Evolutionary conservation across 2,888 invertebrate genomes (phyloP), one percentile per base, ranked within the genome.

Genomic region (Dastarcus helophoroides): DNA sequence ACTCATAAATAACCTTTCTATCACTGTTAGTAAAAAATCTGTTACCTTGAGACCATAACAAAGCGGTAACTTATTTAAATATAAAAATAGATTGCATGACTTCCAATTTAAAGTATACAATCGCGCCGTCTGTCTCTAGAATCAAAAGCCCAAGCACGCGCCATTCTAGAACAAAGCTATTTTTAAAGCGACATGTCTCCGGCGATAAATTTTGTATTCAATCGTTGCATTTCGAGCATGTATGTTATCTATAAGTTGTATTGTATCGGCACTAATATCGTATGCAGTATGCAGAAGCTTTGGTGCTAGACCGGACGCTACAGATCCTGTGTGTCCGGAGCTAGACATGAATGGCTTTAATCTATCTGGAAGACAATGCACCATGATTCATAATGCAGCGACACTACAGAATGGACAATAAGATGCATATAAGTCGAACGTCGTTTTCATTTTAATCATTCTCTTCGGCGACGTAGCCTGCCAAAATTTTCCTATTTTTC

Each of bases 251-350:
- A 23, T 23, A 23, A 22, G 9, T 31, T 19, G 26, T 28, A 26
- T 11, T 22, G 33, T 23, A 27, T 19, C n/a, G 11, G 14, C 16
- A 26, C 31, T 35, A 12, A 35, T 31, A 31, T 23, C 29, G 35
- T 35, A 35, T 35, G 35, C 35, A 35, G 14, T 12, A 19, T 16
- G 29, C n/a, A n/a, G n/a, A n/a, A n/a, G n/a, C n/a, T n/a, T 6
- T 29, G n/a, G 19, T 19, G 22, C 17, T 32, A 14, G 29, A 30
- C 36, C 36, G 36, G 36, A 36, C 33, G 33, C 36, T 33, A 36
- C 36, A 36, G 36, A 36, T 36, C 32, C 36, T 35, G 31, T 32
- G 32, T 32, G 32, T 31, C 35, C 34, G 34, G 30, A 33, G 28
- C 14, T 22, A 32, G 33, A 30, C 29, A 33, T 30, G 33, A 15